These are phyloP conservation scores for Noctua janthina DNA, from an alignment of 2,888 invertebrate genomes.

Conservation along the genomic window DNA sequence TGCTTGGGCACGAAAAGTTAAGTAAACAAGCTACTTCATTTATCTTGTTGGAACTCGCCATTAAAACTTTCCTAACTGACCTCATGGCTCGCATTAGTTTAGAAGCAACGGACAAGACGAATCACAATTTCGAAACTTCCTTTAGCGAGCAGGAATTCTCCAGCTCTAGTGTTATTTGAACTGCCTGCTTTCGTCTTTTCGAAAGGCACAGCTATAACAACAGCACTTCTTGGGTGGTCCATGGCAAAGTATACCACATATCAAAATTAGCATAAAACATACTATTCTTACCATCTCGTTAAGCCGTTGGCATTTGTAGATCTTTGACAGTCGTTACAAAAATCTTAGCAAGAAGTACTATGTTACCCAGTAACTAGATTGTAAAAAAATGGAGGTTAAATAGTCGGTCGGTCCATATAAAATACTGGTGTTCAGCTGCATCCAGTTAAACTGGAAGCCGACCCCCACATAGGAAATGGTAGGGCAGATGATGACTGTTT, in stretches of 20 bases:
- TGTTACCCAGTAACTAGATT: not conserved
- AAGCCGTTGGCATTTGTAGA: not conserved
- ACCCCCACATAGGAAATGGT: not conserved
- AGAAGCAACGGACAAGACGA: constrained; percentile 28
- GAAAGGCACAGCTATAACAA: not conserved
- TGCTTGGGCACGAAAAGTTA: not conserved
- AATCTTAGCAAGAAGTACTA: not conserved
- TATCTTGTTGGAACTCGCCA: constrained; percentile 13
- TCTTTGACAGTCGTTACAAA: not conserved
- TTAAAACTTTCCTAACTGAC: constrained; percentile 34
- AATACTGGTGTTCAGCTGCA: not conserved
- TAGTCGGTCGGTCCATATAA: not conserved
- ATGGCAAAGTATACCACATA: not conserved
- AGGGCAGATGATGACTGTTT: not conserved
- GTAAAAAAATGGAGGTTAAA: not conserved
- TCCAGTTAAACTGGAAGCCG: no score
- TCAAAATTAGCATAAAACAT: not conserved
- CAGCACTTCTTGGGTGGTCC: not conserved
- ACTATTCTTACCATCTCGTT: not conserved
- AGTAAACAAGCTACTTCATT: constrained; percentile 28
- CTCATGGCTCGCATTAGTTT: constrained; percentile 25
- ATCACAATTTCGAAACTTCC: constrained; percentile 37
- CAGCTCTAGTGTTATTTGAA: not conserved
- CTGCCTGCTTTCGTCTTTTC: not conserved
- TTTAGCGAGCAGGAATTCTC: not conserved